These are phyloP conservation scores for Scarus forsteni DNA, from an alignment of 2,797 vertebrate genomes.

Conservation along the genomic window DNA sequence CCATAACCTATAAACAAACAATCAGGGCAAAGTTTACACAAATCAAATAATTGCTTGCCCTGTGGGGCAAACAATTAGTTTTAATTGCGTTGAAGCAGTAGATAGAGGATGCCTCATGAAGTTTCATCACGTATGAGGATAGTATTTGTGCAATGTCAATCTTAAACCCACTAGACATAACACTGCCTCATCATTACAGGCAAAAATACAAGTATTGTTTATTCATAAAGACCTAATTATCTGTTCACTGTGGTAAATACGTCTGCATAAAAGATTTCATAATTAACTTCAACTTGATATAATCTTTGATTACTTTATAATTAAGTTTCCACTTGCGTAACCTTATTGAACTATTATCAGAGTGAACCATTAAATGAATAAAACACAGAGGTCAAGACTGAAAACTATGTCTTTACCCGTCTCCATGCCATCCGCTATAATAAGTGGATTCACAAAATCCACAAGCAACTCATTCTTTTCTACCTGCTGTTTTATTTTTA, in stretches of 20 bases:
- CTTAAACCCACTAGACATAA: constrained; percentile 16
- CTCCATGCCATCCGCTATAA: too few relatives aligned
- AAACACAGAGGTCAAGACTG: too few relatives aligned
- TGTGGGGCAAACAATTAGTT: constrained; percentile 15
- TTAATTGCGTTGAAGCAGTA: constrained; percentile 22
- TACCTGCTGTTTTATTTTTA: too few relatives aligned
- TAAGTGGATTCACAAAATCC: too few relatives aligned
- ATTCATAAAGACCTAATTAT: constrained; percentile 30
- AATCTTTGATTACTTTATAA: constrained; percentile 1
- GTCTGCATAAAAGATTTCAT: constrained; percentile 8
- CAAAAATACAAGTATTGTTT: constrained; percentile 38
- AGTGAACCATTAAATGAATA: neutral
- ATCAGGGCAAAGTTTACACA: constrained; percentile 13
- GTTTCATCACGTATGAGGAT: constrained; percentile 12
- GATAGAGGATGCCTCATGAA: constrained; percentile 14
- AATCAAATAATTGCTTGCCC: neutral
- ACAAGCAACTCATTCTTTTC: too few relatives aligned
- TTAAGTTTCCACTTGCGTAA: constrained; percentile 2
- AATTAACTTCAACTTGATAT: constrained; percentile 17
- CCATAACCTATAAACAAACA: constrained; percentile 19
- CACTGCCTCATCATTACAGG: constrained; percentile 3
- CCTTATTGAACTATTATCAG: neutral
- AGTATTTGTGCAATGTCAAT: constrained; percentile 6
- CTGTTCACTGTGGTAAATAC: constrained; percentile 4
- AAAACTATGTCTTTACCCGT: too few relatives aligned